phyloP scores from a whole-genome alignment of 2,888 invertebrate genomes.

The Drosophila putrida region DNA sequence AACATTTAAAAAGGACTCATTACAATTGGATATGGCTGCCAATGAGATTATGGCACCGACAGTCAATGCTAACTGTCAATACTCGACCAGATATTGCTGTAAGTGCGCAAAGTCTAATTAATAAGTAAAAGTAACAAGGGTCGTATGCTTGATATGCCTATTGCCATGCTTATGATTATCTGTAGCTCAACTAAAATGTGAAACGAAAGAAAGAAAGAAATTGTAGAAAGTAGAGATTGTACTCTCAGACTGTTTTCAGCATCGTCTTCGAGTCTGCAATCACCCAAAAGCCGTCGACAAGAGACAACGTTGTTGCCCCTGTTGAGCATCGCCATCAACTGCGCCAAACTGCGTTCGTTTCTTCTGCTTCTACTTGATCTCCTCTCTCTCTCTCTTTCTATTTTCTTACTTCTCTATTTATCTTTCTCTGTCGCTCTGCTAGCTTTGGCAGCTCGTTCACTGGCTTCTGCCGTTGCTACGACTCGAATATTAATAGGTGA shows the following conservation, averaged over 20 bases:
- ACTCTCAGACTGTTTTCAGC: slow-evolving; percentile 10
- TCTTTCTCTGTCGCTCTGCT: not conserved
- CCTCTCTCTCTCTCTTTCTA: not conserved
- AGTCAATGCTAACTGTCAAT: slow-evolving; percentile 85
- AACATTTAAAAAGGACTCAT: slow-evolving; percentile 11
- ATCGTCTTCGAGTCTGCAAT: slow-evolving; percentile 41
- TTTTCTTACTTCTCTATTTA: not conserved
- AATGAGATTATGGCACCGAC: slow-evolving; percentile 83
- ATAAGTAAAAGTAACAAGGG: slow-evolving; percentile 1
- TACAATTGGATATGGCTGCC: slow-evolving; percentile 79
- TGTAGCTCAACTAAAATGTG: not conserved
- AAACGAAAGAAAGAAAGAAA: slow-evolving; percentile 9
- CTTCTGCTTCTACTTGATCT: slow-evolving; percentile 59
- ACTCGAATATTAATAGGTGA: slow-evolving; percentile 85
- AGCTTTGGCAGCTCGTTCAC: slow-evolving; percentile 50
- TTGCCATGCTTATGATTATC: not conserved
- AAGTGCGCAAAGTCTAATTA: slow-evolving; percentile 69
- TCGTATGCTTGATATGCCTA: slow-evolving; percentile 13
- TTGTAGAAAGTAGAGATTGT: slow-evolving; percentile 39
- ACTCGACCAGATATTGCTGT: slow-evolving; percentile 86
- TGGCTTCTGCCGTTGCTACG: slow-evolving; percentile 72
- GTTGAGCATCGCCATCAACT: slow-evolving; percentile 68
- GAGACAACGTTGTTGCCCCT: slow-evolving; percentile 58
- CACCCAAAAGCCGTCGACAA: slow-evolving; percentile 40
- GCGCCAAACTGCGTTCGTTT: slow-evolving; percentile 47